These are phyloP conservation scores for Paraescarpia echinospica DNA, from an alignment of 1,140 invertebrate genomes.

Conservation along the genomic window DNA sequence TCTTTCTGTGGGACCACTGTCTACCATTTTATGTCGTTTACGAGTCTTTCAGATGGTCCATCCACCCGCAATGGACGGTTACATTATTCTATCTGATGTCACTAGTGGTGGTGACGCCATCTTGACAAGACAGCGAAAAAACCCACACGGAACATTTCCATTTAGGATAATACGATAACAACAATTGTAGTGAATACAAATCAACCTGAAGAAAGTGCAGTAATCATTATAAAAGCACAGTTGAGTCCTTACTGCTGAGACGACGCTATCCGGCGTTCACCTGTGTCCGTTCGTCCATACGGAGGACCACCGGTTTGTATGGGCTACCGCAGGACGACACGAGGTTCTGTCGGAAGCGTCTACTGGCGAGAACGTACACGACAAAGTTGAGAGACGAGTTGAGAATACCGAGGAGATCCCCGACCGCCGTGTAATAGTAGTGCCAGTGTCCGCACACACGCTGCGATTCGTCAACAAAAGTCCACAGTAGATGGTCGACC, in stretches of 20 bases:
- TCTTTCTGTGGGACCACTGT: too few relatives aligned
- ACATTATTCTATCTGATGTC: too few relatives aligned
- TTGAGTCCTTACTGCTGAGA: background rate
- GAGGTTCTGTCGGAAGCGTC: constrained; percentile 25
- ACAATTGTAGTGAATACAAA: too few relatives aligned
- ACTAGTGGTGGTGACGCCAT: too few relatives aligned
- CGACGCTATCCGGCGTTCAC: background rate
- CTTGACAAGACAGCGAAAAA: too few relatives aligned
- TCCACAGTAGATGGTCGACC: constrained; percentile 31
- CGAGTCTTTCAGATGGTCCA: too few relatives aligned
- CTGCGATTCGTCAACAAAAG: constrained; percentile 18
- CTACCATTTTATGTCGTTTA: too few relatives aligned
- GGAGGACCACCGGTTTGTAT: background rate
- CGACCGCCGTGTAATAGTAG: constrained; percentile 32
- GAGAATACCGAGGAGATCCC: constrained; percentile 25
- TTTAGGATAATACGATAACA: too few relatives aligned
- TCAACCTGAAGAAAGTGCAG: too few relatives aligned
- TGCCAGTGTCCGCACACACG: constrained; percentile 28
- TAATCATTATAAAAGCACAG: background rate
- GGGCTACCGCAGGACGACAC: background rate
- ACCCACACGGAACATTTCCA: too few relatives aligned
- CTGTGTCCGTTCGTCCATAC: background rate
- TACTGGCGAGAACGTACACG: constrained; percentile 32
- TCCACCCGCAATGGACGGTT: too few relatives aligned
- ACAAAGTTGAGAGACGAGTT: constrained; percentile 31